Base-by-base conservation (phyloP, 2,113 vertebrate genomes). In the Pyxicephalus adspersus region DNA sequence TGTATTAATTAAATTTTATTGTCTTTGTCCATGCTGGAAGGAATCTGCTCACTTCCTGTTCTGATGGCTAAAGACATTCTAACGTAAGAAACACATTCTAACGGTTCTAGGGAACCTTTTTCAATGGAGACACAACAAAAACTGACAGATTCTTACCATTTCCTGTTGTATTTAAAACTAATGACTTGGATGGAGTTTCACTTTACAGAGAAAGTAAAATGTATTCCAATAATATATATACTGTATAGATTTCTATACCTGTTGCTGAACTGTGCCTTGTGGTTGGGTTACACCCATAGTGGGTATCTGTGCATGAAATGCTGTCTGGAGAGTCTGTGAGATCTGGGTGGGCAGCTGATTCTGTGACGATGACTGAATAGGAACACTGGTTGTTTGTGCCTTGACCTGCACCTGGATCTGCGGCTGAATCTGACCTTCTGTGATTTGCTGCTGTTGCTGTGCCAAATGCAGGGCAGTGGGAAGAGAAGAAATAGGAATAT, bases 301-400 rank as follows among this genome's bases (percentile, higher is more conserved):
- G 38, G 92, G 84, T 0, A 91, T 20, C 85, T 94, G 95, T 17
- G 94, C 86, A 7, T 96, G 95, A 77, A 95, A 87, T 0, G 92
- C 87, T 1, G 94, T 84, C 63, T 94, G 93, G 83, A 93, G 91
- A 84, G 91, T 94, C 84, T 95, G 95, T 73, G 94, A 94, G 0
- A 95, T 91, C 0, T 95, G 92, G 0, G 89, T 87, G 29, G 95
- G 92, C 1, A 95, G 89, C 83, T 95, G 95, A 22, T 89, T 86
- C 57, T 94, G 95, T 0, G 68, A 18, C 25, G 79, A 81, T 45
- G 61, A 70, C 31, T 72, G 58, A 22, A 66, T 38, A 5, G 28
- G 77, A 0, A 80, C 89, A 0, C 19, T 89, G 23, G 82, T 90
- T 74, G 77, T 88, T 87, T 94, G 94, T 73, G 94, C 85, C 89